A percentile compares a stretch with the other conserved stretches of the same genome.
Conservation (phyloP, 2,113 vertebrate species). For the Pipa parva region DNA sequence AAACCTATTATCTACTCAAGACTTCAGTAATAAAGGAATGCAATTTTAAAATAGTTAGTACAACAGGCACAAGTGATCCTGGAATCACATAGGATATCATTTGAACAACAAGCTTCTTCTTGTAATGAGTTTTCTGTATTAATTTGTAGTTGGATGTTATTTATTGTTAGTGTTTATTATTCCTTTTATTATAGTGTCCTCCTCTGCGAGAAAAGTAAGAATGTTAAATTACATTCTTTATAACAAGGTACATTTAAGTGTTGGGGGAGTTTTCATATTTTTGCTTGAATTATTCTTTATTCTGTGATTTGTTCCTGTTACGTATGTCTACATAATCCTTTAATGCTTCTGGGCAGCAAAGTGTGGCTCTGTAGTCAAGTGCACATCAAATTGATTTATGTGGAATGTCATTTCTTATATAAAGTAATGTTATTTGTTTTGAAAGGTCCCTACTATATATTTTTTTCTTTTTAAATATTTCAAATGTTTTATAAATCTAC, state of each 20-base stretch:
- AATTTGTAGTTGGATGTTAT: background rate
- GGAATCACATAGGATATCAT: background rate
- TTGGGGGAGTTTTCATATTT: background rate
- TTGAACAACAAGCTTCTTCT: background rate
- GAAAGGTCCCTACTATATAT: no score
- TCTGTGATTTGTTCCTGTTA: background rate
- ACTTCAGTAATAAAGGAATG: conserved; percentile 4
- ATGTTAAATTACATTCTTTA: conserved; percentile 7
- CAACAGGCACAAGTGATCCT: background rate
- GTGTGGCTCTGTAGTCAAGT: background rate
- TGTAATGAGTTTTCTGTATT: background rate
- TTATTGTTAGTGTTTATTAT: background rate
- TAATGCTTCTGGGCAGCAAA: background rate
- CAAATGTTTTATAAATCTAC: no score
- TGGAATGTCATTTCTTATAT: no score
- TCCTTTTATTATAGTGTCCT: background rate
- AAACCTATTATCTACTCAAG: conserved; percentile 4
- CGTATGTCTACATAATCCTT: conserved; percentile 1
- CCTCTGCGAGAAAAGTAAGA: background rate
- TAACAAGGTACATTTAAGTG: conserved; percentile 12
- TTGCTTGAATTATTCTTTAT: background rate
- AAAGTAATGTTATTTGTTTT: no score
- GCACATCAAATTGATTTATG: no score
- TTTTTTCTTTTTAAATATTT: no score
- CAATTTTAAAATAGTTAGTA: conserved; percentile 3